phyloP scores from a whole-genome alignment of 1,140 invertebrate genomes.

The Halesus radiatus region DNA sequence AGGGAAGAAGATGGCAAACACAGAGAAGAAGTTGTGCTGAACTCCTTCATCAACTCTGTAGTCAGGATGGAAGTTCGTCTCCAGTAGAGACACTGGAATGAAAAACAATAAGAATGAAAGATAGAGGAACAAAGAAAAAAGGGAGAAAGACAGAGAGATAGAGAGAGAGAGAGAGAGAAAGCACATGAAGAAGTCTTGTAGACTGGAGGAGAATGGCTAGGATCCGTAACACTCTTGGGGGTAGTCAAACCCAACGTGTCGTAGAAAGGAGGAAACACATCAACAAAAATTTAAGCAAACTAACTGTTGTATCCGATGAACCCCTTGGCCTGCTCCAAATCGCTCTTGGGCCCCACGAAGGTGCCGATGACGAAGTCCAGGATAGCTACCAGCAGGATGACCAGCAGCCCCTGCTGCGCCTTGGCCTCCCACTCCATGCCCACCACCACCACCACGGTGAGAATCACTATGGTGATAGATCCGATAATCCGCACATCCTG shows the following conservation, averaged over 20 bases:
- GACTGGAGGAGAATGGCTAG: no score
- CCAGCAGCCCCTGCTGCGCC: conserved; percentile 91
- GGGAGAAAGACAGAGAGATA: no score
- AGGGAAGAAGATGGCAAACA: conserved; percentile 97
- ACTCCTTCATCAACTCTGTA: conserved; percentile 79
- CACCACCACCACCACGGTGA: conserved; percentile 86
- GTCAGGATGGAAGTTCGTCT: conserved; percentile 81
- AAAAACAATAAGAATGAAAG: not conserved
- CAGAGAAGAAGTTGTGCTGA: conserved; percentile 91
- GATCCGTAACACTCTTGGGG: no score
- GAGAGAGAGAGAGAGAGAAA: no score
- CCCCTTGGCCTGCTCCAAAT: conserved; percentile 81
- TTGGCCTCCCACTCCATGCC: conserved; percentile 95
- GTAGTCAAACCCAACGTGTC: no score
- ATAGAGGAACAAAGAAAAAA: no score
- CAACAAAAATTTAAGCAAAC: conserved; percentile 56
- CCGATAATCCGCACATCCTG: conserved; percentile 78
- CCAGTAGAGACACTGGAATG: conserved; percentile 78
- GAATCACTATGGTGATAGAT: conserved; percentile 81
- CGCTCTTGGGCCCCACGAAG: conserved; percentile 85
- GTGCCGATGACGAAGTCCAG: conserved; percentile 90
- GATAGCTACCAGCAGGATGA: conserved; percentile 91
- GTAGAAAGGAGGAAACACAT: no score
- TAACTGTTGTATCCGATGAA: conserved; percentile 92
- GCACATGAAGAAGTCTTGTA: no score